Base-by-base conservation (phyloP, 2,888 invertebrate species). In the Eupithecia subumbrata region DNA sequence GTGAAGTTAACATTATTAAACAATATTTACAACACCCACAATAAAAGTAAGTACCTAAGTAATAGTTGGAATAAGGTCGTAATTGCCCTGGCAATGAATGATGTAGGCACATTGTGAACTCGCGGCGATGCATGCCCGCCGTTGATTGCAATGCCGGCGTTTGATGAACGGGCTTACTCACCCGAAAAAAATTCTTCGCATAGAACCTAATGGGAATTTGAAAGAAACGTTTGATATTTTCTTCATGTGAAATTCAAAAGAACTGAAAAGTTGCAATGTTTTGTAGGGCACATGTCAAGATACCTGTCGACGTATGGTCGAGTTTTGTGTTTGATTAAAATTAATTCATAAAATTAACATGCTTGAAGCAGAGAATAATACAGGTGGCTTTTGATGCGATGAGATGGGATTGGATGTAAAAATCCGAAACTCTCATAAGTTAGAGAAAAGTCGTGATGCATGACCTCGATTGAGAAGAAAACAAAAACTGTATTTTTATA, bases 81-180 rank as follows among this genome's bases (percentile, higher is more conserved):
- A 14, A 74, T 22, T 70, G n/a, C 37, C 66, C 71, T 34, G 52
- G 63, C 74, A 70, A 56, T 69, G 67, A 56, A 64, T 69, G 66
- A n/a, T 73, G 70, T 77, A 72, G 56, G 43, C 74, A 76, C 77
- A 87, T 88, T 88, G 87, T 88, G 75, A 77, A 72, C 74, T 82
- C 82, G 83, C 88, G 83, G 80, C 85, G 87, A 88, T 88, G 90
- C 89, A 86, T 90, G 85, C 85, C 72, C 81, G 70, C 75, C 85
- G 80, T 80, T 88, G 90, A 90, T 90, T 90, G 87, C 87, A 79
- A 78, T 80, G 79, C 79, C 81, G 43, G 80, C 77, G 78, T 83
- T 79, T 83, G 83, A 85, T 83, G 83, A 87, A 81, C 81, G 78
- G 71, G 81, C 76, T 63, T 84, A 78, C 78, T 86, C 83, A 76